Percentiles rank a stretch among this genome's conserved stretches.
Conservation (phyloP, 2,888 invertebrate genomes). For the Cepaea hortensis region DNA sequence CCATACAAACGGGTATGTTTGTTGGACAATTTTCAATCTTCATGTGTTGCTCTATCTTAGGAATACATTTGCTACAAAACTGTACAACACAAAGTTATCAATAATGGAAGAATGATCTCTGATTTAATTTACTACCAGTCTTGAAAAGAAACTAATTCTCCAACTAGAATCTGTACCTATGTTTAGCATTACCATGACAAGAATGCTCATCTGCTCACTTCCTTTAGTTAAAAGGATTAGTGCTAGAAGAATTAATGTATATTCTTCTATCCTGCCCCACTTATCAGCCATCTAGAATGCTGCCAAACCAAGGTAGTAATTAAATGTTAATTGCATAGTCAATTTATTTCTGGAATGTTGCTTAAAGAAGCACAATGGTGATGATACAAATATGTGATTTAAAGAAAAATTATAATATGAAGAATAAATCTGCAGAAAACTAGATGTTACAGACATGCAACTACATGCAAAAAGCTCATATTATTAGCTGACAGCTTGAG, state of each 20-base stretch:
- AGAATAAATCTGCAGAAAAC: background rate
- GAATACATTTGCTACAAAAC: no score
- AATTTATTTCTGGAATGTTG: conserved; percentile 32
- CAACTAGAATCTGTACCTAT: background rate
- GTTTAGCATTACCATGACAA: background rate
- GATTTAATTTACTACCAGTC: no score
- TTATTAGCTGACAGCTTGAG: background rate
- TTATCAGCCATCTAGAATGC: background rate
- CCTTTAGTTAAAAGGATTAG: no score
- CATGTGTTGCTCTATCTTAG: no score
- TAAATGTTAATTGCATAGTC: conserved; percentile 33
- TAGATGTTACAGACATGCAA: background rate
- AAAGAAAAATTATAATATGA: background rate
- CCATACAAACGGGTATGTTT: no score
- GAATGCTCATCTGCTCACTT: background rate
- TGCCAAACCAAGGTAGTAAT: background rate
- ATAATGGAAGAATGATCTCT: no score
- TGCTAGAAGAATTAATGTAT: no score
- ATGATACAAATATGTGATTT: background rate
- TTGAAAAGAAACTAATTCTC: no score
- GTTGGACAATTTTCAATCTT: no score
- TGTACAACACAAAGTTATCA: no score
- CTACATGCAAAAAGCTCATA: background rate
- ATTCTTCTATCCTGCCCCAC: no score
- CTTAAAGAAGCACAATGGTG: conserved; percentile 43